Evolutionary conservation across 2,113 vertebrate genomes (phyloP).

Genomic region (Enhydra lutris): DNA sequence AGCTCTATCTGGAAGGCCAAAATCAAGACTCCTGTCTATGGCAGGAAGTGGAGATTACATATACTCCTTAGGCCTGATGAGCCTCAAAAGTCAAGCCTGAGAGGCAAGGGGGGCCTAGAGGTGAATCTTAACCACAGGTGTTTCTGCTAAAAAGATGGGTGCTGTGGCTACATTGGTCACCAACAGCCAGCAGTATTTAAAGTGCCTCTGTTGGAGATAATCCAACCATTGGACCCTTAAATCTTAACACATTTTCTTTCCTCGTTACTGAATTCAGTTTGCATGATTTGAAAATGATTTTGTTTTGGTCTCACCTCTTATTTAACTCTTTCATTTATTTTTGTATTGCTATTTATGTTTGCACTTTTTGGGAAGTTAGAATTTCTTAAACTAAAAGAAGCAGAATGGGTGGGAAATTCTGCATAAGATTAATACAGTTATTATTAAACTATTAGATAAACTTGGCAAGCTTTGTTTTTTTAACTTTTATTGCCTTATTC

Average conservation of each 20-base stretch:
- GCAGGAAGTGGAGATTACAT: neutral
- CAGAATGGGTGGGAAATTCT: constrained; percentile 48
- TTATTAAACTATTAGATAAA: constrained; percentile 49
- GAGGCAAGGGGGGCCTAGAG: neutral
- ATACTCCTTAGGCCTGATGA: neutral
- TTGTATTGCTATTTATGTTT: constrained; percentile 38
- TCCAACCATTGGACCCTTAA: neutral
- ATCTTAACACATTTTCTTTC: constrained; percentile 24
- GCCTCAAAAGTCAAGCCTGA: neutral
- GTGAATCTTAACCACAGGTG: neutral
- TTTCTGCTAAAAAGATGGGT: neutral
- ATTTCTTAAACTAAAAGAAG: constrained; percentile 19
- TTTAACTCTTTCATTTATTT: constrained; percentile 20
- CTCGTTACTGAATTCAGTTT: neutral
- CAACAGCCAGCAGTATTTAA: neutral
- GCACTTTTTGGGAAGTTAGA: neutral
- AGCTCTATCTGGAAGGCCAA: neutral
- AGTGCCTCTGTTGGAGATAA: neutral
- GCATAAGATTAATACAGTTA: neutral
- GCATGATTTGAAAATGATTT: constrained; percentile 24
- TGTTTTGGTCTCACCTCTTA: neutral
- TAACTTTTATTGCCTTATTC: constrained; percentile 69
- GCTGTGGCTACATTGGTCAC: neutral
- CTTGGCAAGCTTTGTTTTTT: constrained; percentile 53
- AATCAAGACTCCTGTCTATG: neutral